Evolutionary conservation across 2,888 invertebrate species (phyloP).

Genomic region (Sphaerophoria taeniata): DNA sequence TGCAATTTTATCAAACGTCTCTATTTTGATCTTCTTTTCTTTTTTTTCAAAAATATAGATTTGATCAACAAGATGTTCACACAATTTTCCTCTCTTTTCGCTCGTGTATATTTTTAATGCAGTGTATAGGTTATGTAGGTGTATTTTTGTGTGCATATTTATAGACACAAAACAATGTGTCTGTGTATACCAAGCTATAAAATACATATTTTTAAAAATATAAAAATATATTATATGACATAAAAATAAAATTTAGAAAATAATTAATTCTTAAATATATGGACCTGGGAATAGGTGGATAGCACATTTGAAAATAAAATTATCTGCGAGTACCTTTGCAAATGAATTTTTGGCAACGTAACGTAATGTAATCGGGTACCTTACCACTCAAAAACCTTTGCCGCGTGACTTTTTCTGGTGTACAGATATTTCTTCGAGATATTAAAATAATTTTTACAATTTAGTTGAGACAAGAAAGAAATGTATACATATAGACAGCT

Average conservation of each 20-base stretch:
- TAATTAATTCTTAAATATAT: background rate
- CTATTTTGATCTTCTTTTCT: background rate
- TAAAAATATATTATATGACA: background rate
- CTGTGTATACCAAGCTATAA: no score
- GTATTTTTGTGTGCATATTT: background rate
- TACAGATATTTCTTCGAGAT: background rate
- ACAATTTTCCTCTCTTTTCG: background rate
- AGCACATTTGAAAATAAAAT: background rate
- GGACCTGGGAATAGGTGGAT: background rate
- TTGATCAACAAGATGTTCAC: slow-evolving; percentile 2
- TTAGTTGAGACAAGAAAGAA: no score
- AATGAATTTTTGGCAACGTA: slow-evolving; percentile 12
- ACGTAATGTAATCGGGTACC: background rate
- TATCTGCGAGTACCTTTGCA: background rate
- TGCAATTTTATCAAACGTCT: background rate
- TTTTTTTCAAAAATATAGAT: background rate
- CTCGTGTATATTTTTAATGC: background rate
- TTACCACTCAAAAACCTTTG: background rate
- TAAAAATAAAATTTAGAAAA: slow-evolving; percentile 2
- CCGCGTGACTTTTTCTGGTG: no score
- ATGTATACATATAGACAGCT: background rate
- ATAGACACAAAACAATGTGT: background rate
- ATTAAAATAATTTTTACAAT: no score
- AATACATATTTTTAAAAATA: background rate
- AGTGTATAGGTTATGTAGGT: slow-evolving; percentile 9